Evolutionary conservation across 1,140 invertebrate genomes (phyloP).

Genomic region (Araneus ventricosus): DNA sequence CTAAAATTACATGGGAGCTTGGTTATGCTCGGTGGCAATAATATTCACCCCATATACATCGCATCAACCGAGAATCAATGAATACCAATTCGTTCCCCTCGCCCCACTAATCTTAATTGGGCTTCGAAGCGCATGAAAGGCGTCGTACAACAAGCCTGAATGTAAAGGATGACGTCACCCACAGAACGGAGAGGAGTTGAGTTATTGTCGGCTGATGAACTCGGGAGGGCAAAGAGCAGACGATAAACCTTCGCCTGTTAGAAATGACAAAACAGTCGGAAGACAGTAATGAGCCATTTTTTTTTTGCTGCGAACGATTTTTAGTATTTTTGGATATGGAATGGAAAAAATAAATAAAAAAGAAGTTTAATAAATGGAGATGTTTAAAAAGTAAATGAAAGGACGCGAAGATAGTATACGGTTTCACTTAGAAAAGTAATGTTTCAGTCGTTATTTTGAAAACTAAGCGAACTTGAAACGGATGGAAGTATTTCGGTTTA

Average conservation of each 20-base stretch:
- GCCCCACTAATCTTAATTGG: slow-evolving; percentile 28
- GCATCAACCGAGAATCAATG: slow-evolving; percentile 24
- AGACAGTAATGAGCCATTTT: neutral
- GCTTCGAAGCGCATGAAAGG: slow-evolving; percentile 37
- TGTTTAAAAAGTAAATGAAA: neutral
- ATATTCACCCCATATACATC: neutral
- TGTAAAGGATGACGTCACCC: slow-evolving; percentile 15
- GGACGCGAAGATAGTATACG: too few relatives aligned
- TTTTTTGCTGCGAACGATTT: neutral
- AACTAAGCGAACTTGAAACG: too few relatives aligned
- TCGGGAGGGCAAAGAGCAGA: neutral
- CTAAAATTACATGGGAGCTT: neutral
- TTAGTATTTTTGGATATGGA: neutral
- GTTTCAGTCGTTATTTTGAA: too few relatives aligned
- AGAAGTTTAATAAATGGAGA: neutral
- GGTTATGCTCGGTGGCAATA: neutral
- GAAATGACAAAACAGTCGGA: neutral
- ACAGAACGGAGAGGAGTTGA: neutral
- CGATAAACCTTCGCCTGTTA: neutral
- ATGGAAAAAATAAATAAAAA: neutral
- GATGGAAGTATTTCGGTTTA: too few relatives aligned
- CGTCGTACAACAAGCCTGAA: neutral
- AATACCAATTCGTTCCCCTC: slow-evolving; percentile 8
- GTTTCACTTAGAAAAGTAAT: too few relatives aligned
- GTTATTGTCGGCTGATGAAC: slow-evolving; percentile 27